Percentiles rank a stretch among this genome's conserved stretches.
phyloP scores from a whole-genome alignment of 2,113 vertebrate genomes.

The Rana temporaria region DNA sequence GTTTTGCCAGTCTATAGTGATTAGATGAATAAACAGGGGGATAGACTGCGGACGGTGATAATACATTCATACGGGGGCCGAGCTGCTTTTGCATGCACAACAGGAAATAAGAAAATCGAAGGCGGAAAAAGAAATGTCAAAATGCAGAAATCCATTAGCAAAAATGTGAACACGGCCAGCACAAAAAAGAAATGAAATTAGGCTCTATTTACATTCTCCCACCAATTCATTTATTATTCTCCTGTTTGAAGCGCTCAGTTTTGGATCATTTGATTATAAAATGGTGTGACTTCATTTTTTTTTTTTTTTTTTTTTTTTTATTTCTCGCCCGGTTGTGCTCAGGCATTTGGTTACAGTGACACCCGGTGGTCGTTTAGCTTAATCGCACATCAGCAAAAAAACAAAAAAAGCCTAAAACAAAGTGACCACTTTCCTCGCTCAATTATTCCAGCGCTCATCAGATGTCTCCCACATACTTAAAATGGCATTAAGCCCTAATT shows the following conservation, averaged over 20 bases:
- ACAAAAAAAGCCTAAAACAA: neutral
- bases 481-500: constrained; percentile 24
- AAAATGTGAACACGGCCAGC: constrained; percentile 23
- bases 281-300: neutral
- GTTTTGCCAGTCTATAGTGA: constrained; percentile 21
- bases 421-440: neutral
- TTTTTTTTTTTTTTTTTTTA: neutral
- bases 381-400: neutral
- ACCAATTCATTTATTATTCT: constrained; percentile 54
- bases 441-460: neutral
- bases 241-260: constrained; percentile 41
- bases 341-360: constrained; percentile 41
- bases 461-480: constrained; percentile 16
- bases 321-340: neutral
- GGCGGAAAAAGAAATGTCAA: constrained; percentile 42
- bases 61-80: neutral
- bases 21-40: constrained; percentile 11
- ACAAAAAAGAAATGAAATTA: constrained; percentile 54
- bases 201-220: constrained; percentile 50
- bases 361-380: constrained; percentile 11
- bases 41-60: neutral
- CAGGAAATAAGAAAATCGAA: constrained; percentile 5
- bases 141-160: constrained; percentile 51
- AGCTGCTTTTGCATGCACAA: constrained; percentile 6
- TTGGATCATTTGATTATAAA: constrained; percentile 43